Evolutionary conservation across 23 tunicate species (phyloP).

Genomic region (Halocynthia aurantium): DNA sequence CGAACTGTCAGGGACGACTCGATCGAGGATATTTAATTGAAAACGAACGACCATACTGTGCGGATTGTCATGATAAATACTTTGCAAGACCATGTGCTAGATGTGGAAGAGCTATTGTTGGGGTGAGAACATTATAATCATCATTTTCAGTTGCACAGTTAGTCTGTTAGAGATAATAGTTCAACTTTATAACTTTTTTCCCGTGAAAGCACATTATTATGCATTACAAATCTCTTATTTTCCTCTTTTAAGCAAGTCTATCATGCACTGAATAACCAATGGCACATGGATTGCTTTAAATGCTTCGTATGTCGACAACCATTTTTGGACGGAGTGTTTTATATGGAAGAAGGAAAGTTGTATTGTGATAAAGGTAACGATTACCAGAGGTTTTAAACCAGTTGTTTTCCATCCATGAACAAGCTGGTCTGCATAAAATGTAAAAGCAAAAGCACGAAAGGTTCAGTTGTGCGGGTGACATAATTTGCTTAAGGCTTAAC

Average conservation of each 20-base stretch:
- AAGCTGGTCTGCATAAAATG: neutral
- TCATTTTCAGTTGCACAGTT: neutral
- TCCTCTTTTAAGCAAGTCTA: constrained; percentile 50
- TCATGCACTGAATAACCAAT: constrained; percentile 68
- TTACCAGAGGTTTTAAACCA: neutral
- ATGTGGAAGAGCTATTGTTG: constrained; percentile 69
- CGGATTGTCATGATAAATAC: constrained; percentile 69
- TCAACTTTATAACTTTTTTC: neutral
- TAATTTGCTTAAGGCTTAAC: too few species aligned
- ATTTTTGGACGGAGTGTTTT: constrained; percentile 66
- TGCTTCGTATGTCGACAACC: constrained; percentile 64
- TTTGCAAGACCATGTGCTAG: constrained; percentile 60
- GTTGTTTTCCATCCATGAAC: neutral
- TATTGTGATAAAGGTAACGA: constrained; percentile 66
- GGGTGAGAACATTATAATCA: constrained; percentile 26
- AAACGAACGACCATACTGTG: constrained; percentile 71
- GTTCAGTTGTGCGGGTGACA: too few species aligned
- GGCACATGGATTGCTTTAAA: constrained; percentile 85
- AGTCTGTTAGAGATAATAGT: neutral
- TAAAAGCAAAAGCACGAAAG: too few species aligned
- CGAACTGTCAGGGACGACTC: constrained; percentile 72
- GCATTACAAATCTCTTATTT: neutral
- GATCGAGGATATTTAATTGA: constrained; percentile 64
- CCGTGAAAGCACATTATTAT: neutral
- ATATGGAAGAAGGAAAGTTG: constrained; percentile 72